Percentiles rank a stretch among this genome's conserved stretches.
These are phyloP conservation scores for Caenorhabditis becei DNA, from an alignment of 2,888 invertebrate species.

Conservation along the genomic window DNA sequence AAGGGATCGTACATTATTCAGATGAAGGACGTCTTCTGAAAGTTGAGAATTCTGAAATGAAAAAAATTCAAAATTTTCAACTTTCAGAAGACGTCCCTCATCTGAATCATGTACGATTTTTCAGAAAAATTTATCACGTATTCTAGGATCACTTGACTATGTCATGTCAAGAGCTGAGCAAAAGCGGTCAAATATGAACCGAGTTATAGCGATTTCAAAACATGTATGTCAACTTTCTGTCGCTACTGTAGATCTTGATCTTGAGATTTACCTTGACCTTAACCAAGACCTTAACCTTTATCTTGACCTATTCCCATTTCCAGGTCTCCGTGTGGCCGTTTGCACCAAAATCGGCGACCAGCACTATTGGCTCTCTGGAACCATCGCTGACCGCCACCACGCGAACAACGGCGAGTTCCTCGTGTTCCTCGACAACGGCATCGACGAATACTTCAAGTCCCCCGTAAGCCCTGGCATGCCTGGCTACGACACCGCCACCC, in stretches of 20 bases:
- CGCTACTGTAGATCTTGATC: background rate
- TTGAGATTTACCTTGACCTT: background rate
- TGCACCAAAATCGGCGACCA: background rate
- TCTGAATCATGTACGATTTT: too few relatives aligned
- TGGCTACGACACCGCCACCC: background rate
- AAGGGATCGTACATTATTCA: too few relatives aligned
- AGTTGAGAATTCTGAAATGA: too few relatives aligned
- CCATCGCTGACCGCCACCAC: constrained; percentile 24
- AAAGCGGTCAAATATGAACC: too few relatives aligned
- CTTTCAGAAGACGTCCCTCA: too few relatives aligned
- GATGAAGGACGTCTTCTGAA: too few relatives aligned
- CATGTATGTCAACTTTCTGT: too few relatives aligned
- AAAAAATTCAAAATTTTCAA: too few relatives aligned
- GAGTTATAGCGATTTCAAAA: too few relatives aligned
- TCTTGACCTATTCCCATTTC: background rate
- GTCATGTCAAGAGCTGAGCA: too few relatives aligned
- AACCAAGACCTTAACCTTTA: background rate
- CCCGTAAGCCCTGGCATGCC: constrained; percentile 11
- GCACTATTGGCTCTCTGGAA: constrained; percentile 39
- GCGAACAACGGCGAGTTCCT: constrained; percentile 18
- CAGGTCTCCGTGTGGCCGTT: constrained; percentile 46
- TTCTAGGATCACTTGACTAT: too few relatives aligned
- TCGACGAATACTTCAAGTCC: constrained; percentile 53
- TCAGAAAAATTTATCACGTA: too few relatives aligned
- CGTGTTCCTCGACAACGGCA: constrained; percentile 64